phyloP scores from a whole-genome alignment of 2,797 vertebrate genomes.

The Lutjanus campechanus region DNA sequence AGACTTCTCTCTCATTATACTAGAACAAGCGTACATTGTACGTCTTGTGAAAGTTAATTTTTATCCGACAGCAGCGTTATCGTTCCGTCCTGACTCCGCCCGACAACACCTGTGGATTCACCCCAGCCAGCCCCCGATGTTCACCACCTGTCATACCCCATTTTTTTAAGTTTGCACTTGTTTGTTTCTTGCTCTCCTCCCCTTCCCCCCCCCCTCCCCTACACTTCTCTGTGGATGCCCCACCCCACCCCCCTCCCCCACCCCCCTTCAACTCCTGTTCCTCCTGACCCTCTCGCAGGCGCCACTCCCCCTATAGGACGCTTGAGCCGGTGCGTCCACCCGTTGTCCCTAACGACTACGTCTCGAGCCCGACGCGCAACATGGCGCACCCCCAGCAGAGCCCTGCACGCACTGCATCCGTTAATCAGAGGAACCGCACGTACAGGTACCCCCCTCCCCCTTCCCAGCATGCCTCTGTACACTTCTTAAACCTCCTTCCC shows the following conservation, averaged over 20 bases:
- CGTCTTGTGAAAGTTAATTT: background rate
- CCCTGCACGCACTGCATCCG: conserved; percentile 96
- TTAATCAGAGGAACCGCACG: conserved; percentile 99
- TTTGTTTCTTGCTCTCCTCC: conserved; percentile 78
- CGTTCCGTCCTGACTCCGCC: conserved; percentile 10
- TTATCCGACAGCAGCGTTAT: conserved; percentile 13
- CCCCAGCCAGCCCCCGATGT: conserved; percentile 51
- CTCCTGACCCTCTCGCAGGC: conserved; percentile 89
- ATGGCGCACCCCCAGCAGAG: conserved; percentile 94
- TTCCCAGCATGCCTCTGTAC: conserved; percentile 75
- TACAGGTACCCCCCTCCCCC: conserved; percentile 93
- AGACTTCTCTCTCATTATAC: background rate
- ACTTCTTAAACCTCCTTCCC: conserved; percentile 48
- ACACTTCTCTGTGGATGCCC: conserved; percentile 76
- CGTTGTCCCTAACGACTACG: conserved; percentile 99
- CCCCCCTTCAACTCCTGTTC: conserved; percentile 53
- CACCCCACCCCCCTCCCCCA: background rate
- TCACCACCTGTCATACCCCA: conserved; percentile 72
- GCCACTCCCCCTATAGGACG: conserved; percentile 99
- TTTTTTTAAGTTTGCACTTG: conserved; percentile 83
- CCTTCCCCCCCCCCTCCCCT: conserved; percentile 25
- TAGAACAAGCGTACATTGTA: accelerated
- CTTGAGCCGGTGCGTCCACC: conserved; percentile 98
- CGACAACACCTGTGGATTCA: conserved; percentile 43
- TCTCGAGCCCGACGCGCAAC: conserved; percentile 98